Evolutionary conservation across 1,140 invertebrate genomes (phyloP).

Genomic region (Solenopsis fugax): DNA sequence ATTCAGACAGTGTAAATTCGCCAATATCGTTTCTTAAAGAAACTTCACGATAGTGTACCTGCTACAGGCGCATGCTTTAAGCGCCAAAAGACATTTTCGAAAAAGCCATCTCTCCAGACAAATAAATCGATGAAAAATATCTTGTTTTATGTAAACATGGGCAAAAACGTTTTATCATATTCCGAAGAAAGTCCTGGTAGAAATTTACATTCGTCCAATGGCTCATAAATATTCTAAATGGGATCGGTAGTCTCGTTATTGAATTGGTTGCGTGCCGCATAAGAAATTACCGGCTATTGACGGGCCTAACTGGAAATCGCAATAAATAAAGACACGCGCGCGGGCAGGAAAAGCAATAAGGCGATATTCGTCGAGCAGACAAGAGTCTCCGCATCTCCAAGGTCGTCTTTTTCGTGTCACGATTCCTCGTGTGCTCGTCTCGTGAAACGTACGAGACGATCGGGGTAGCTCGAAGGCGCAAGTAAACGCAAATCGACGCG

Average conservation of each 20-base stretch:
- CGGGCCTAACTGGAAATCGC: not conserved
- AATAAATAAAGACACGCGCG: constrained; percentile 22
- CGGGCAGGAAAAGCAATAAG: constrained; percentile 14
- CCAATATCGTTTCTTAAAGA: not conserved
- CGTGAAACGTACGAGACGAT: not conserved
- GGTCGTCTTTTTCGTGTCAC: constrained; percentile 23
- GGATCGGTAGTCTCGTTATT: not conserved
- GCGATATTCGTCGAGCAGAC: not conserved
- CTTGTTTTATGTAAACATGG: not conserved
- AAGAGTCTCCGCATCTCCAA: constrained; percentile 26
- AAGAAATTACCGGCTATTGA: constrained; percentile 17
- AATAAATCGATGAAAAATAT: not conserved
- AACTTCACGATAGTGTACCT: not conserved
- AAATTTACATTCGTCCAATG: not conserved
- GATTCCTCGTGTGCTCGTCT: constrained; percentile 1
- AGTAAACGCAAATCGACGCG: constrained; percentile 5
- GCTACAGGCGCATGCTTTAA: not conserved
- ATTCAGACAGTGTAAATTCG: constrained; percentile 66
- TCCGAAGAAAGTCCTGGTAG: not conserved
- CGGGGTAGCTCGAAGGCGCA: constrained; percentile 6
- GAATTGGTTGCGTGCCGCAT: constrained; percentile 1
- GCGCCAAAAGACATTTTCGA: not conserved
- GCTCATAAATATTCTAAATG: constrained; percentile 7
- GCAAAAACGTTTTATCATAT: not conserved
- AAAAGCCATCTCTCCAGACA: not conserved